Percentiles rank a stretch among this genome's conserved stretches.
Evolutionary conservation across 1,140 invertebrate species (phyloP).

Genomic region (Halesus radiatus): DNA sequence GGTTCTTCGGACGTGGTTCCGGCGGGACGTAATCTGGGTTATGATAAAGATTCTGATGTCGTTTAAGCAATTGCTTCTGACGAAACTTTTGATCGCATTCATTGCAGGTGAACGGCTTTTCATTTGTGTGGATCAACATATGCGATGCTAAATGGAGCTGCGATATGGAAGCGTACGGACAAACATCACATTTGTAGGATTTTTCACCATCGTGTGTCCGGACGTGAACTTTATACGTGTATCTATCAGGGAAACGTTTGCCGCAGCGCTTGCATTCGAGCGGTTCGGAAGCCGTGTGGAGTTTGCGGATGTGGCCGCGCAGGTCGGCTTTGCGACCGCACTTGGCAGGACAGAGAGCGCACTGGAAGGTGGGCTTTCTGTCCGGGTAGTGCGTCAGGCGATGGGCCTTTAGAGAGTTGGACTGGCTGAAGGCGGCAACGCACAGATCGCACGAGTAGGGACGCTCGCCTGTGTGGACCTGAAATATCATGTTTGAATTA

Average conservation of each 20-base stretch:
- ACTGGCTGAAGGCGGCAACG: slow-evolving; percentile 89
- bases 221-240: slow-evolving; percentile 74
- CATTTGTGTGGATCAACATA: slow-evolving; percentile 91
- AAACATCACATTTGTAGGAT: slow-evolving; percentile 92
- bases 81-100: slow-evolving; percentile 81
- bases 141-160: slow-evolving; percentile 91
- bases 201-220: slow-evolving; percentile 92
- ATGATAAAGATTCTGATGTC: slow-evolving; percentile 91
- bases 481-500: background rate
- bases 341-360: slow-evolving; percentile 91
- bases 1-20: slow-evolving; percentile 84
- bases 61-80: slow-evolving; percentile 89
- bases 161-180: slow-evolving; percentile 91
- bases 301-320: slow-evolving; percentile 91
- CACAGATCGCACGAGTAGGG: slow-evolving; percentile 93
- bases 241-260: slow-evolving; percentile 87
- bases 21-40: slow-evolving; percentile 88
- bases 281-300: slow-evolving; percentile 90
- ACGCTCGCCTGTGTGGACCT: slow-evolving; percentile 83
- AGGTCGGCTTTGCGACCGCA: slow-evolving; percentile 95
- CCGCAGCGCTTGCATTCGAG: slow-evolving; percentile 90
- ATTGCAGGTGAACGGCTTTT: slow-evolving; percentile 86
- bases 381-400: slow-evolving; percentile 90
- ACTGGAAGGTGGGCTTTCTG: slow-evolving; percentile 92
- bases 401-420: slow-evolving; percentile 91